phyloP scores from a whole-genome alignment of 2,113 vertebrate genomes.

The Taurulus bubalis region DNA sequence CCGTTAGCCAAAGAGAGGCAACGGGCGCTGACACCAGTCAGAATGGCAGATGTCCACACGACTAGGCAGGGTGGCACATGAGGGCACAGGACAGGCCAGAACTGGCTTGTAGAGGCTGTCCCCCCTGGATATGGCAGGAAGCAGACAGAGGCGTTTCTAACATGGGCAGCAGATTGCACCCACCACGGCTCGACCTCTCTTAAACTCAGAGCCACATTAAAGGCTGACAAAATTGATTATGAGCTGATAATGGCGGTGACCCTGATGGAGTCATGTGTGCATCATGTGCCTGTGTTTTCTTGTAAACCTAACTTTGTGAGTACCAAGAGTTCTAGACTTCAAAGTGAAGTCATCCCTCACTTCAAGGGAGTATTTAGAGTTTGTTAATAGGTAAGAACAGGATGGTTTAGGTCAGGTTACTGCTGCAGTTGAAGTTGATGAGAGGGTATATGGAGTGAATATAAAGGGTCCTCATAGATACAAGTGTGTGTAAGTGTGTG shows the following conservation, averaged over 20 bases:
- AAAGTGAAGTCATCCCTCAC: neutral
- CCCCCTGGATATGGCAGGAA: conserved; percentile 73
- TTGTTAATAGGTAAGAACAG: neutral
- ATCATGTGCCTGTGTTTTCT: neutral
- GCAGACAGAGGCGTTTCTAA: conserved; percentile 69
- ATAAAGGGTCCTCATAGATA: neutral
- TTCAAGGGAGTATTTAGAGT: neutral
- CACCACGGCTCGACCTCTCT: conserved; percentile 37
- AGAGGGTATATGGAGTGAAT: neutral
- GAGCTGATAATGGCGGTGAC: conserved; percentile 39
- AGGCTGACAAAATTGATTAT: conserved; percentile 61
- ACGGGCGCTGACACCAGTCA: conserved; percentile 79
- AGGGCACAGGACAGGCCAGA: conserved; percentile 68
- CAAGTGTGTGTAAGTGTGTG: neutral
- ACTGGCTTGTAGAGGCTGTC: conserved; percentile 66
- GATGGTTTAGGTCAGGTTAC: neutral
- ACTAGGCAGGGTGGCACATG: conserved; percentile 77
- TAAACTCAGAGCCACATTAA: conserved; percentile 58
- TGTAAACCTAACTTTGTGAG: conserved; percentile 2
- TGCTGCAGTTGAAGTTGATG: neutral
- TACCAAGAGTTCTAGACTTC: neutral
- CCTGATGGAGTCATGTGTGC: conserved; percentile 17
- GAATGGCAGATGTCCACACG: conserved; percentile 84
- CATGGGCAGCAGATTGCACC: conserved; percentile 50
- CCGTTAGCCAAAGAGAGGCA: conserved; percentile 72